Conservation (phyloP, 2,888 invertebrate genomes). For the Geotrupes spiniger region DNA sequence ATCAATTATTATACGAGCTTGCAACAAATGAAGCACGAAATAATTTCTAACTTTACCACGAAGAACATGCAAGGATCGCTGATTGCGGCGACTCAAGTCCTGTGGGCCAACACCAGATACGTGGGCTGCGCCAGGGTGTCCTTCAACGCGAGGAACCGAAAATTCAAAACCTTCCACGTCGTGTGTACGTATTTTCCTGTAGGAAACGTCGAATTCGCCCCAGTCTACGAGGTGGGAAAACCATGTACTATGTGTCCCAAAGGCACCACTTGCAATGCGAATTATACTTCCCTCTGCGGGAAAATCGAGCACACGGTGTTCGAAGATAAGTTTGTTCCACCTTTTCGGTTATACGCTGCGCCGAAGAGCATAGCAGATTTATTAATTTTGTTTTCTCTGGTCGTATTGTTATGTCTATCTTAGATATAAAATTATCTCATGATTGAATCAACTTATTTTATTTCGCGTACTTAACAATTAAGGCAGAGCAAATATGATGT, state of each 20-base stretch:
- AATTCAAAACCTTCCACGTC: conserved; percentile 15
- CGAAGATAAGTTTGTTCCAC: conserved; percentile 12
- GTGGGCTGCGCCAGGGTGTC: conserved; percentile 20
- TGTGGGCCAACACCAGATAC: conserved; percentile 20
- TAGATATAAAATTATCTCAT: no score
- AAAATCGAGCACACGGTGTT: conserved; percentile 4
- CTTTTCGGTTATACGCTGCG: neutral
- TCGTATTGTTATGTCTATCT: no score
- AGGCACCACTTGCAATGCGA: conserved; percentile 11
- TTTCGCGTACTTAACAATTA: no score
- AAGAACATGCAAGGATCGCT: conserved; percentile 1
- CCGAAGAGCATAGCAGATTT: no score
- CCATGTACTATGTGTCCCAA: conserved; percentile 16
- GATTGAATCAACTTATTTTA: no score
- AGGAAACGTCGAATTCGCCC: conserved; percentile 15
- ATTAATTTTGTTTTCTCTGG: no score
- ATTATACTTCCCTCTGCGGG: conserved; percentile 17
- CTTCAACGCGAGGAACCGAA: conserved; percentile 8
- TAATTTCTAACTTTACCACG: conserved; percentile 7
- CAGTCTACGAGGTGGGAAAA: conserved; percentile 17
- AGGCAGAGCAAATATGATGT: no score
- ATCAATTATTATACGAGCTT: conserved; percentile 11
- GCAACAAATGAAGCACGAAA: conserved; percentile 7
- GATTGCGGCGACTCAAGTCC: conserved; percentile 13
- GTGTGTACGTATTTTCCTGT: conserved; percentile 20